Evolutionary conservation across 1,140 invertebrate species (phyloP), one percentile per base, ranked within the genome.

Genomic region (Neodiprion virginianus): DNA sequence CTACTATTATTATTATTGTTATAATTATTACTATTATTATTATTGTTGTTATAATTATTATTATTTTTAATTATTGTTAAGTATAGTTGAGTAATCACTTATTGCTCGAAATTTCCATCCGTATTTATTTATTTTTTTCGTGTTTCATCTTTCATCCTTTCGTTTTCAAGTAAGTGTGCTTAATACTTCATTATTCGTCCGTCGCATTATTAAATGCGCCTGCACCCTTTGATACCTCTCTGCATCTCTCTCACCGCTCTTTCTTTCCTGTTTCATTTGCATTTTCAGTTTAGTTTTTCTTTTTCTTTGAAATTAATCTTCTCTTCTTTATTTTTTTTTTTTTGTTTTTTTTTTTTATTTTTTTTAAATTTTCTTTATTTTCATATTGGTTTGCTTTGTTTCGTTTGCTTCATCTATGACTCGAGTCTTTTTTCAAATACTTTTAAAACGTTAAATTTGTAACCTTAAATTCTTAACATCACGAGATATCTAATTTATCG

Each of bases 61-160:
- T 69, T 28, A 69, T 47, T 69, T 21, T 47, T 69, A 23, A 47
- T 47, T 28, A 78, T 78, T 75, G 61, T 79, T 77, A 76, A 78
- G 76, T 73, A 81, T 79, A 82, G 77, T 79, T 79, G 80, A 79
- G 76, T 80, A 76, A 83, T 82, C 82, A 79, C 83, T 86, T 87
- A 87, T 87, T 87, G 85, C 85, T 87, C 82, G 80, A 84, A 81
- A 80, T 83, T 81, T 82, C 80, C 69, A 75, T 75, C 75, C 75
- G 78, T 48, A 75, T 69, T 49, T 66, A 21, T n/a, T 67, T 69
- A 11, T 74, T 67, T 67, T 71, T 65, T 71, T 74, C 70, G 9
- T 7, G 4, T 14, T 69, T 40, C 70, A 69, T 72, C 48, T 66
- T 48, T 72, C 66, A 12, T 69, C 61, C 67, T 72, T 71, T 76